Conservation (phyloP, 2,797 vertebrate genomes). For the Sebastes iracundus region DNA sequence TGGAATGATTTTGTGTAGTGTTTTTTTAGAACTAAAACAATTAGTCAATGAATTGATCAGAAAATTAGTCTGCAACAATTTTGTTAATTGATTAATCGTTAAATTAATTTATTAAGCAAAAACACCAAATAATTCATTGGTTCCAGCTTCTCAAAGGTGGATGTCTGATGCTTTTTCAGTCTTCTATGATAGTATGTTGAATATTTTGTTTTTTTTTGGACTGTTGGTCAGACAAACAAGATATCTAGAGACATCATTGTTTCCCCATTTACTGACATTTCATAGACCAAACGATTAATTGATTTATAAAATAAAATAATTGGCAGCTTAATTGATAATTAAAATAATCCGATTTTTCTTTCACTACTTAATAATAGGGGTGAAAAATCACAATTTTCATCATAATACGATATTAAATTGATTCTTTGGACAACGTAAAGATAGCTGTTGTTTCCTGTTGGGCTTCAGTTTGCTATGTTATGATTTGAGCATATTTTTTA, state of each 20-base stretch:
- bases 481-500: too few species aligned
- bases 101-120: background rate
- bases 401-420: too few species aligned
- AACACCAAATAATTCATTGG: fast-evolving
- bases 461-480: too few species aligned
- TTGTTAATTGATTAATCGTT: background rate
- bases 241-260: background rate
- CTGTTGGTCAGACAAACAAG: background rate
- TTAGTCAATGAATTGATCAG: background rate
- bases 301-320: background rate
- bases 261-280: background rate
- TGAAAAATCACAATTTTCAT: too few species aligned
- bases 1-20: background rate
- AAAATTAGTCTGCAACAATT: background rate
- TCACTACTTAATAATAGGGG: background rate
- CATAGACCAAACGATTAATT: background rate
- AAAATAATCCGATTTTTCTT: background rate
- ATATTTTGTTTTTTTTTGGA: background rate
- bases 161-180: background rate
- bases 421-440: too few species aligned
- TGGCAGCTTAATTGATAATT: background rate
- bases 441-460: too few species aligned
- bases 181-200: background rate
- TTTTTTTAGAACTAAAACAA: background rate
- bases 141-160: background rate